Conservation (phyloP, 2,113 vertebrate species). For the Pseudorhombus dupliciocellatus region DNA sequence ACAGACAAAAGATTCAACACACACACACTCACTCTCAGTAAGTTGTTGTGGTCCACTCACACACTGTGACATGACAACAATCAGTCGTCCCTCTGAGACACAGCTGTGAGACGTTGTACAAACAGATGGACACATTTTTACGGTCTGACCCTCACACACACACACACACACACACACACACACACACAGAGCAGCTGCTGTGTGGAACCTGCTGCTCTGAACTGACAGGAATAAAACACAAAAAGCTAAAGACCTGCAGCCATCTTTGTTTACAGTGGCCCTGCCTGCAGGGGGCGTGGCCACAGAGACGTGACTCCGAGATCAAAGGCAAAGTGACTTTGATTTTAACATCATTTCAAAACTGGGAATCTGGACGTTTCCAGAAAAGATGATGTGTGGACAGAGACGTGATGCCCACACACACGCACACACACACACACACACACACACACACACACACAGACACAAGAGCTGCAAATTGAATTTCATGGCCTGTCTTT, state of each 20-base stretch:
- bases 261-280: no score
- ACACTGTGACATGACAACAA: conserved; percentile 19
- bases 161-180: conserved; percentile 22
- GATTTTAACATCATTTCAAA: no score
- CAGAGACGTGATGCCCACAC: neutral
- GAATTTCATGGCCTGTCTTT: conserved; percentile 68
- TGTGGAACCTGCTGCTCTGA: conserved; percentile 28
- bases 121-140: conserved; percentile 65
- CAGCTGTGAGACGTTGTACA: conserved; percentile 48
- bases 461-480: conserved; percentile 50
- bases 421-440: conserved; percentile 11
- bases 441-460: conserved; percentile 9
- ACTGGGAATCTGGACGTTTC: no score
- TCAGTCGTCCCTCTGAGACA: conserved; percentile 31
- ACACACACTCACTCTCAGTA: conserved; percentile 3
- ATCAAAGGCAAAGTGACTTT: no score
- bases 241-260: no score
- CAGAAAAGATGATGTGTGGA: no score
- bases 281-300: no score
- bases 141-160: conserved; percentile 27
- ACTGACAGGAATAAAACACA: no score
- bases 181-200: conserved; percentile 59
- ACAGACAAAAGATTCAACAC: conserved; percentile 39
- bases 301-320: no score
- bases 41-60: conserved; percentile 4